Evolutionary conservation across 1,140 invertebrate genomes (phyloP).

Genomic region (Conus ventricosus): DNA sequence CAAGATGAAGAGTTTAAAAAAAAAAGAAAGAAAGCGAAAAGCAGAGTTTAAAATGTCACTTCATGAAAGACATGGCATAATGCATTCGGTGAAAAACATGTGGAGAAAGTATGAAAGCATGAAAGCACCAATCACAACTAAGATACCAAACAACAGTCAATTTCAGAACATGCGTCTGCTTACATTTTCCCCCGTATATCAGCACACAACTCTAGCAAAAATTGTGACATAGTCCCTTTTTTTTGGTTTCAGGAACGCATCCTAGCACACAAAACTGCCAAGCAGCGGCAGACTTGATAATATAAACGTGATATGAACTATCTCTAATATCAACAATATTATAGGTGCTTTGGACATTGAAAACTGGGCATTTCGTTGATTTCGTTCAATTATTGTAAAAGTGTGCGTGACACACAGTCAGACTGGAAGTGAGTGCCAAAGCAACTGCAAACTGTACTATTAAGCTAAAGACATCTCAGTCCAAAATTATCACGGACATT

Average conservation of each 20-base stretch:
- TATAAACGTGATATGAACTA: background rate
- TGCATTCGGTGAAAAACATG: background rate
- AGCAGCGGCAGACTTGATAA: background rate
- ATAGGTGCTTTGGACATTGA: background rate
- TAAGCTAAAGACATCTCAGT: too few species aligned
- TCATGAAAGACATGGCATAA: conserved; percentile 1
- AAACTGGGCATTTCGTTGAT: background rate
- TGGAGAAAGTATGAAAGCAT: background rate
- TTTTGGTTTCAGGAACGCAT: background rate
- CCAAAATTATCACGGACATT: too few species aligned
- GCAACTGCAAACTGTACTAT: background rate
- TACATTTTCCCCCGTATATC: too few species aligned
- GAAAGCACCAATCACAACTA: background rate
- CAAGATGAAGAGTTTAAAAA: background rate
- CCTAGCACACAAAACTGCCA: background rate
- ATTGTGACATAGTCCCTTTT: background rate
- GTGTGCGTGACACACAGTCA: background rate
- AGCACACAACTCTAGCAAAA: too few species aligned
- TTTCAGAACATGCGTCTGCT: background rate
- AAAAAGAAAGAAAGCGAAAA: background rate
- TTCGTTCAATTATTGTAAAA: background rate
- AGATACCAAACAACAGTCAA: background rate
- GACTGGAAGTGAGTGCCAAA: background rate
- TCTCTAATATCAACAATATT: background rate
- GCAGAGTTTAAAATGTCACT: background rate